Percentiles rank a stretch among this genome's conserved stretches.
Evolutionary conservation across 37 sponge, comb jelly and placozoan species (phyloP).

Genomic region (Diacarnus erythraeanus): DNA sequence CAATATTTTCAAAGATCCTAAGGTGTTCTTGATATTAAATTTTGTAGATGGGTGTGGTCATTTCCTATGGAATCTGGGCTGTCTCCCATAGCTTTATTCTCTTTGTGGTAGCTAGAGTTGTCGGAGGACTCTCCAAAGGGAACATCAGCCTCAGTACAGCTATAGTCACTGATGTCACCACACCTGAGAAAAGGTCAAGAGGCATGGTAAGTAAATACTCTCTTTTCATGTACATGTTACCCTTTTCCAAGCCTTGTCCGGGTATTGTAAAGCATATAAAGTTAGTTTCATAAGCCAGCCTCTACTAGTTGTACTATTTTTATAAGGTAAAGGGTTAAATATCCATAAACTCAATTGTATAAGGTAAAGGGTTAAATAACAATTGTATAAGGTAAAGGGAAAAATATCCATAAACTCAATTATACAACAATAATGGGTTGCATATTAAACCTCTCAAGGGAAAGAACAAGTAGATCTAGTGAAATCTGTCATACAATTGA

Average conservation of each 20-base stretch:
- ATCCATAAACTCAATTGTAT: no score
- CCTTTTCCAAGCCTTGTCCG: background rate
- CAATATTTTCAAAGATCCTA: background rate
- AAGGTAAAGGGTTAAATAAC: no score
- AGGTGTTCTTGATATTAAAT: background rate
- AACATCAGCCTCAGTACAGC: conserved; percentile 85
- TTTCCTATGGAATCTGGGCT: conserved; percentile 85
- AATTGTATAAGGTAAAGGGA: no score
- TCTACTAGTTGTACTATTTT: no score
- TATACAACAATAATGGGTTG: no score
- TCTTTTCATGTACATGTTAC: background rate
- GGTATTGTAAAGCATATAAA: no score
- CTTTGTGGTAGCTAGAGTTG: conserved; percentile 78
- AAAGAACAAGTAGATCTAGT: no score
- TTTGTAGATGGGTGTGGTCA: conserved; percentile 64
- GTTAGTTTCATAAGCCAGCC: no score
- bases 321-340: no score
- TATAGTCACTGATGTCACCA: conserved; percentile 83
- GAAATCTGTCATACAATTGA: background rate
- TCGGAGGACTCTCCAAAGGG: conserved; percentile 83
- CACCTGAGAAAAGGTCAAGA: conserved; percentile 53
- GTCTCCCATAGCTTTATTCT: conserved; percentile 74
- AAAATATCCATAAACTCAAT: no score
- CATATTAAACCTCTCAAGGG: no score
- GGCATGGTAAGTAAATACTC: conserved; percentile 77